phyloP scores from a whole-genome alignment of 2,797 vertebrate genomes.

The Sphenopsis melanotis region DNA sequence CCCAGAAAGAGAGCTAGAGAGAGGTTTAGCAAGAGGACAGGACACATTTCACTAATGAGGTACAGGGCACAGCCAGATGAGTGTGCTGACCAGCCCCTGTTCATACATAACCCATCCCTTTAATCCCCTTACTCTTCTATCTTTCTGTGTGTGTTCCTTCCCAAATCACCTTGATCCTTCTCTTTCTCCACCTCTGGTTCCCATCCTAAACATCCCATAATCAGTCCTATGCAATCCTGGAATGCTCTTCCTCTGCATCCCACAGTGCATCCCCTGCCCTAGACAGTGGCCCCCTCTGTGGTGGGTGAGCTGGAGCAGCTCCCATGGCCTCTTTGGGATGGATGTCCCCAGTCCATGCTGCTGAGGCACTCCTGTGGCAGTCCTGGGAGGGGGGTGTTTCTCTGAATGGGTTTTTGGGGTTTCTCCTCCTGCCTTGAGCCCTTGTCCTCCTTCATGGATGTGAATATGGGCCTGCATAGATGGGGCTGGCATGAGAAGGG shows the following conservation, averaged over 20 bases:
- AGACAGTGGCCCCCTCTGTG: fast-evolving
- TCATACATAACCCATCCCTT: not conserved
- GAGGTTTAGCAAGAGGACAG: not conserved
- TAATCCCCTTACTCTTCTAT: not conserved
- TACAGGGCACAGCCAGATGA: not conserved
- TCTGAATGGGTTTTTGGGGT: not conserved
- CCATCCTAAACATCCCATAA: not conserved
- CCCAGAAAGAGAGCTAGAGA: not conserved
- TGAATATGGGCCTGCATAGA: not conserved
- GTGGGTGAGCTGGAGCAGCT: not conserved
- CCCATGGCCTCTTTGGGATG: no score
- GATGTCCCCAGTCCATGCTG: no score
- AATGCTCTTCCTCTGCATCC: not conserved
- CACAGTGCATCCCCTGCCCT: not conserved
- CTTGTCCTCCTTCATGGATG: not conserved
- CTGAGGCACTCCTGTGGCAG: not conserved
- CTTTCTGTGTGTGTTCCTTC: not conserved
- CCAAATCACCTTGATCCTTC: not conserved
- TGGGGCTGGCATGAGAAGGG: not conserved
- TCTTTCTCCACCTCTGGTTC: not conserved
- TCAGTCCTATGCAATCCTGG: not conserved
- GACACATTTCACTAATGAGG: not conserved
- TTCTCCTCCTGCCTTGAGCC: not conserved
- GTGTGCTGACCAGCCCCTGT: fast-evolving
- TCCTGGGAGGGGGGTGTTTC: not conserved